Evolutionary conservation across 30 jellyfish, hydroid and myxozoan genomes (phyloP).

Genomic region (Cassiopea andromeda): DNA sequence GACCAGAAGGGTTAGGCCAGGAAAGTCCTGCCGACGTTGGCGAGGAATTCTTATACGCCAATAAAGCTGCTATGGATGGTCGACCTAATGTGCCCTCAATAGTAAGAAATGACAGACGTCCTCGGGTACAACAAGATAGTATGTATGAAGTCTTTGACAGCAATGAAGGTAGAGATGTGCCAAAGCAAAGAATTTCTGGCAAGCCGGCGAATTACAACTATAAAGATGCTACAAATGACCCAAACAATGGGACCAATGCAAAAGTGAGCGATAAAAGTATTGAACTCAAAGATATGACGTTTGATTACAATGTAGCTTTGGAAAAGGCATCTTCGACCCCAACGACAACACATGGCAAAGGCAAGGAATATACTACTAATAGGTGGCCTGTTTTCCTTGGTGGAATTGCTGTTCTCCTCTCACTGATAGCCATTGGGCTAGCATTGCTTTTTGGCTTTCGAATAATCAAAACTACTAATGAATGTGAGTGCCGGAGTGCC

Average conservation of each 20-base stretch:
- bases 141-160: too few relatives aligned
- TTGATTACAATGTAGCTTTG: neutral
- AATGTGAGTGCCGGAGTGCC: neutral
- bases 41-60: too few relatives aligned
- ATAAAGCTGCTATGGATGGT: too few relatives aligned
- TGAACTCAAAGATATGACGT: constrained; percentile 8
- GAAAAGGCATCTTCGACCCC: neutral
- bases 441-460: constrained; percentile 4
- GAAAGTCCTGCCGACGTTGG: constrained; percentile 2
- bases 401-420: neutral
- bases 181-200: neutral
- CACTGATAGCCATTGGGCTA: constrained; percentile 12
- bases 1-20: constrained; percentile 57
- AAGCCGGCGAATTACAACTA: too few relatives aligned
- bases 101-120: too few relatives aligned
- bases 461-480: neutral
- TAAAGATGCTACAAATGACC: too few relatives aligned
- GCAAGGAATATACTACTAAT: neutral
- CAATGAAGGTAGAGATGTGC: too few relatives aligned
- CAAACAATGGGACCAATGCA: neutral
- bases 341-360: neutral
- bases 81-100: too few relatives aligned
- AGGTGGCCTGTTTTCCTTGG: neutral
- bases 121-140: too few relatives aligned
- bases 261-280: neutral